Conservation (phyloP, 1,140 invertebrate species). For the Platyura marginata region DNA sequence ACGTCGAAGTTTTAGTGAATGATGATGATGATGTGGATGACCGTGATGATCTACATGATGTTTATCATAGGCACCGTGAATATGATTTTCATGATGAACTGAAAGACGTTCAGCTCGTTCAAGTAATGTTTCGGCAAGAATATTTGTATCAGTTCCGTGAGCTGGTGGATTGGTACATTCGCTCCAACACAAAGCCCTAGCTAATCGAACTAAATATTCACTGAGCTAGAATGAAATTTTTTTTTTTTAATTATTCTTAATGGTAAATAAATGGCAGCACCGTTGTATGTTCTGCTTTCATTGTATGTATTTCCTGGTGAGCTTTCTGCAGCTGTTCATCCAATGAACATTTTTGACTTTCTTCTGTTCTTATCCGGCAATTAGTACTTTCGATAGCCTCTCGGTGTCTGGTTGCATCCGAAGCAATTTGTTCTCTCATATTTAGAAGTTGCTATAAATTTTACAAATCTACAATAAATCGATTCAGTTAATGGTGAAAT, state of each 20-base stretch:
- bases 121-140: conserved; percentile 58
- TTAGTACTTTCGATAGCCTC: conserved; percentile 40
- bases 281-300: conserved; percentile 21
- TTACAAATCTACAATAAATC: not conserved
- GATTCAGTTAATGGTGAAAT: not conserved
- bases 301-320: conserved; percentile 42
- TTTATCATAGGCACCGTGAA: conserved; percentile 44
- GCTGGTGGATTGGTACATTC: conserved; percentile 24
- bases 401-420: conserved; percentile 38
- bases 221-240: conserved; percentile 7
- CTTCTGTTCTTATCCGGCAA: conserved; percentile 34
- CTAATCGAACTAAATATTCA: conserved; percentile 37
- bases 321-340: conserved; percentile 49
- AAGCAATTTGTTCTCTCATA: conserved; percentile 43
- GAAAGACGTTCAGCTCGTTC: conserved; percentile 54
- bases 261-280: no score
- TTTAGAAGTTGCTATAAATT: conserved; percentile 43
- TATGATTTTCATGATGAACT: conserved; percentile 52
- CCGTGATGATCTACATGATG: conserved; percentile 22
- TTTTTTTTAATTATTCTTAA: no score
- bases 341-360: conserved; percentile 46
- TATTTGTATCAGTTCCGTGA: conserved; percentile 54
- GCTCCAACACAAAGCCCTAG: conserved; percentile 28
- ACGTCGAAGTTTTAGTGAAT: conserved; percentile 34
- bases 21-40: conserved; percentile 8